Evolutionary conservation across 2,113 vertebrate genomes (phyloP), one percentile per base, ranked within the genome.

Genomic region (Ifrita kowaldi): DNA sequence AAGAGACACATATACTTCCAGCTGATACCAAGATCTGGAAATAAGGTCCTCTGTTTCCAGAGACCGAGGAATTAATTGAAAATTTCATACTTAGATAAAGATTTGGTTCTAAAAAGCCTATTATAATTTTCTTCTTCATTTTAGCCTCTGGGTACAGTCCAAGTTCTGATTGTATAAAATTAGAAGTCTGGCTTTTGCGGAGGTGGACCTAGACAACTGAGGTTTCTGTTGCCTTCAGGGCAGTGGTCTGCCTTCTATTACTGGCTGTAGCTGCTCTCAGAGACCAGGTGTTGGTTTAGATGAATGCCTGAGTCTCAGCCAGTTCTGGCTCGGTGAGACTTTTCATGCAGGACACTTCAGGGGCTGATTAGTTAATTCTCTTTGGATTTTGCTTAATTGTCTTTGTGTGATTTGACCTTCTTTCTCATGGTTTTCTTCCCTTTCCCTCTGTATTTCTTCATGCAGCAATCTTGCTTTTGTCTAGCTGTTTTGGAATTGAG

Each of bases 341-440:
- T 85, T 41, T 86, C 27, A 28, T 18, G 9, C 35, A 20, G 46
- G 16, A 41, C 55, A 47, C 41, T 73, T 75, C 60, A 52, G 39
- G 52, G 60, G 26, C 24, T 24, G 24, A 32, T 62, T 49, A 55
- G 14, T 88, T 73, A 18, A 57, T 84, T 94, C n/a, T 57, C 18
- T 53, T 56, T 56, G 37, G 44, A 33, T 62, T 75, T 89, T 90
- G 23, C 56, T 27, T 74, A 27, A 33, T 63, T 74, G 27, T 8
- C 2, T 77, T 41, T 92, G 53, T 69, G 37, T 50, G 69, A 32
- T 82, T 92, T 94, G 74, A 82, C 76, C 79, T 70, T 89, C 35
- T 50, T 78, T 63, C 24, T 75, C 28, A 5, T 23, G 5, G 44
- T 55, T 73, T 46, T 59, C n/a, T 84, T 23, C 5, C 21, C 21